Conservation (phyloP, 2,113 vertebrate genomes). For the Atherinomorus stipes region DNA sequence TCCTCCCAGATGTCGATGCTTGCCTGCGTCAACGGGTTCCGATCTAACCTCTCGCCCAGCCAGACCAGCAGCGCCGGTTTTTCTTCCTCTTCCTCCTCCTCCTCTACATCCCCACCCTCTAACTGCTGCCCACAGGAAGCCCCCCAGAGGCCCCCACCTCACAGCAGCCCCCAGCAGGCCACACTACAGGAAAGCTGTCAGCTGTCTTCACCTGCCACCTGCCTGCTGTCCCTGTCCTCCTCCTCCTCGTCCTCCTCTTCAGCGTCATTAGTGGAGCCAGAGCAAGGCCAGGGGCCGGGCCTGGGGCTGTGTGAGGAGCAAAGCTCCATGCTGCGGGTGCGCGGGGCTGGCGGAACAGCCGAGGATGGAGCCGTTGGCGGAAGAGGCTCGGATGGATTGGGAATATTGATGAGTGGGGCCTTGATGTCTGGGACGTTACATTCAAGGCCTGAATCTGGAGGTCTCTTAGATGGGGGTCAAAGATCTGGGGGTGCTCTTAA, state of each 20-base stretch:
- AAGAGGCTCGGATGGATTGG: slow-evolving; percentile 68
- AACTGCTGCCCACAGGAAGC: slow-evolving; percentile 77
- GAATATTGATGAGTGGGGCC: slow-evolving; percentile 70
- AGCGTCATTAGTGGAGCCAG: slow-evolving; percentile 80
- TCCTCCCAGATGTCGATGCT: slow-evolving; percentile 91
- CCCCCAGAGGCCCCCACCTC: slow-evolving; percentile 79
- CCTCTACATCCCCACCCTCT: slow-evolving; percentile 75
- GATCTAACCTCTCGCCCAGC: slow-evolving; percentile 82
- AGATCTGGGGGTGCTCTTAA: slow-evolving; percentile 87
- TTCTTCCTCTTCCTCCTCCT: slow-evolving; percentile 79
- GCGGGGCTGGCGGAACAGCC: slow-evolving; percentile 55
- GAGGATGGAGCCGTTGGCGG: slow-evolving; percentile 50
- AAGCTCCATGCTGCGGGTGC: slow-evolving; percentile 83
- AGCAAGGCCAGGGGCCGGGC: slow-evolving; percentile 75
- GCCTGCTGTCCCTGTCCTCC: slow-evolving; percentile 85
- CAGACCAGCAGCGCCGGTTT: slow-evolving; percentile 81
- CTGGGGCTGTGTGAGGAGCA: slow-evolving; percentile 83
- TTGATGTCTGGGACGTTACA: slow-evolving; percentile 71
- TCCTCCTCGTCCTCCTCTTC: slow-evolving; percentile 78
- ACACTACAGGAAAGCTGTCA: slow-evolving; percentile 84
- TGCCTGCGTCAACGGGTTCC: slow-evolving; percentile 88
- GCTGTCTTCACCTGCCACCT: slow-evolving; percentile 86
- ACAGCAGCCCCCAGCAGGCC: slow-evolving; percentile 80
- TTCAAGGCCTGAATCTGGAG: slow-evolving; percentile 51
- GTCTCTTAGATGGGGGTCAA: slow-evolving; percentile 76